These are phyloP conservation scores for Drosophila anomalipes DNA, from an alignment of 2,888 invertebrate genomes.

Conservation along the genomic window DNA sequence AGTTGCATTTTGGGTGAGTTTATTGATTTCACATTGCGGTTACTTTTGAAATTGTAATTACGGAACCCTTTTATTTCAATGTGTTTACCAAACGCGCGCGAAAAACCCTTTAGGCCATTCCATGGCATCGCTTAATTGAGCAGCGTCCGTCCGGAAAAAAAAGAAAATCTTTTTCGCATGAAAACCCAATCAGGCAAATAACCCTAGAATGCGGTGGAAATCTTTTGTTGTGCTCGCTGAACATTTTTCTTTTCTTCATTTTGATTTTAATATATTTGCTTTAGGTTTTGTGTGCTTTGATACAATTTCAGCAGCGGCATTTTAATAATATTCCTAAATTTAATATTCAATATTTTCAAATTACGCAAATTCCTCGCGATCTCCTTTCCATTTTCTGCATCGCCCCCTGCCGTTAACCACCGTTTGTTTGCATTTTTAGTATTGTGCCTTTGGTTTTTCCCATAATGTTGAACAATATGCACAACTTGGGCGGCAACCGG, in stretches of 20 bases:
- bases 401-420: not conserved
- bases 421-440: slow-evolving; percentile 60
- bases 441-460: slow-evolving; percentile 61
- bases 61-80: slow-evolving; percentile 35
- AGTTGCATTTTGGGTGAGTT: slow-evolving; percentile 39
- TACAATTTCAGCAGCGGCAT: slow-evolving; percentile 36
- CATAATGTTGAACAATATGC: slow-evolving; percentile 70
- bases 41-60: slow-evolving; percentile 51
- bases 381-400: slow-evolving; percentile 9
- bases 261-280: slow-evolving; percentile 75
- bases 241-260: slow-evolving; percentile 26
- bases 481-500: slow-evolving; percentile 27
- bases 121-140: slow-evolving; percentile 58
- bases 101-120: slow-evolving; percentile 27
- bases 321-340: slow-evolving; percentile 63
- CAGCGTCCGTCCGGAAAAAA: slow-evolving; percentile 1
- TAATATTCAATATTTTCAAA: slow-evolving; percentile 77
- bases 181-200: slow-evolving; percentile 66
- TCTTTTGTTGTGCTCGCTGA: slow-evolving; percentile 59
- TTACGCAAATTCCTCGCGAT: slow-evolving; percentile 67
- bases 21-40: slow-evolving; percentile 32
- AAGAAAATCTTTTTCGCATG: slow-evolving; percentile 20
- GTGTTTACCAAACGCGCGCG: slow-evolving; percentile 38
- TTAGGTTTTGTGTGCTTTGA: slow-evolving; percentile 49
- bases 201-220: slow-evolving; percentile 39